Evolutionary conservation across 2,113 vertebrate species (phyloP).

Genomic region (Gymnobelideus leadbeateri): DNA sequence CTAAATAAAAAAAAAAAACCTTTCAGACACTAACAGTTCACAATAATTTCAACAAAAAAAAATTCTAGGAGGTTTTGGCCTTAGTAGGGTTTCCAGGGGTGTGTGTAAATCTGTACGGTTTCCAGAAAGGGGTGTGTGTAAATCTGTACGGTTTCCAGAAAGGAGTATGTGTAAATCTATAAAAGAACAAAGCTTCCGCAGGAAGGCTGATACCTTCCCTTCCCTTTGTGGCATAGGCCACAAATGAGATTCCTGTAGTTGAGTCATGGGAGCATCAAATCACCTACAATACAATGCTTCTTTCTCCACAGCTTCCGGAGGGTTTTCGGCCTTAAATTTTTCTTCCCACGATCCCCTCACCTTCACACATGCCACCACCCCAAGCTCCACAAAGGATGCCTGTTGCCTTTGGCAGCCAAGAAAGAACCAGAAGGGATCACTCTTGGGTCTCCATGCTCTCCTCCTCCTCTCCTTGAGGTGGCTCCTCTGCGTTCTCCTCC

Average conservation of each 20-base stretch:
- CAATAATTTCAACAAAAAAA: conserved; percentile 65
- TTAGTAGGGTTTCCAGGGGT: not conserved
- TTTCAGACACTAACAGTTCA: conserved; percentile 61
- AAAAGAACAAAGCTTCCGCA: conserved; percentile 35
- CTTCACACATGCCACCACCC: conserved; percentile 41
- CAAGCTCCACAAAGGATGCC: not conserved
- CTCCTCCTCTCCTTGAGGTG: conserved; percentile 91
- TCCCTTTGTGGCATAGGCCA: conserved; percentile 20
- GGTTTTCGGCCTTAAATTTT: not conserved
- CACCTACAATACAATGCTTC: conserved; percentile 24
- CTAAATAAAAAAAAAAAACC: conserved; percentile 52
- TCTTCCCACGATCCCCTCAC: conserved; percentile 5
- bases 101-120: too few relatives aligned
- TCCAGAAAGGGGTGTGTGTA: too few relatives aligned
- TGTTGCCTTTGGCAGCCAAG: conserved; percentile 9
- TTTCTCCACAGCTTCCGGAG: not conserved
- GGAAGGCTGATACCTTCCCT: conserved; percentile 46
- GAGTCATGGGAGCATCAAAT: conserved; percentile 13
- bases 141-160: too few relatives aligned
- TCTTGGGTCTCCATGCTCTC: conserved; percentile 97
- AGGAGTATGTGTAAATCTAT: not conserved
- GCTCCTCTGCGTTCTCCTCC: conserved; percentile 91
- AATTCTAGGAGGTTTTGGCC: conserved; percentile 34
- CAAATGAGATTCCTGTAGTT: conserved; percentile 32
- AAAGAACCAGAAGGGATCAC: conserved; percentile 76